Conservation (phyloP, 1,140 invertebrate species). For the Matsumurasca onukii region DNA sequence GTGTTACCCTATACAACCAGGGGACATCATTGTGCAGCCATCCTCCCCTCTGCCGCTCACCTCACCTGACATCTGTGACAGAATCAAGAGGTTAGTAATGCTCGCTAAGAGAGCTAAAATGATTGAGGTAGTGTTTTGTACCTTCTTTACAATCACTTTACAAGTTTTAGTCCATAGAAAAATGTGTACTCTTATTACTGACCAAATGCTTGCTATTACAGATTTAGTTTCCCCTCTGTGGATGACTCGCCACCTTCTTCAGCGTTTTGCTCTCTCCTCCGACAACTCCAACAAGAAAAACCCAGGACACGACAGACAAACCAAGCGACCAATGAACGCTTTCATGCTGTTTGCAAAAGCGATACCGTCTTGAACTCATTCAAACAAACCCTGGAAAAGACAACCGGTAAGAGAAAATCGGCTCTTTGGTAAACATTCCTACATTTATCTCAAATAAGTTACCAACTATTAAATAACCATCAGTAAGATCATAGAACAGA, state of each 20-base stretch:
- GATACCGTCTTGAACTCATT: constrained; percentile 53
- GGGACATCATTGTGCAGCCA: constrained; percentile 35
- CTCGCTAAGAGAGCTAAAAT: too few species aligned
- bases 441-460: too few species aligned
- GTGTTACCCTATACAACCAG: constrained; percentile 34
- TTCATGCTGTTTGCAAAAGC: constrained; percentile 60
- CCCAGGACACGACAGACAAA: constrained; percentile 34
- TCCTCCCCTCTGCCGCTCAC: constrained; percentile 21
- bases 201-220: too few species aligned
- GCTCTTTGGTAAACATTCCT: too few species aligned
- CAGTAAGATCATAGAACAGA: too few species aligned
- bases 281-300: constrained; percentile 38
- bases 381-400: constrained; percentile 58
- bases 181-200: too few species aligned
- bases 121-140: neutral
- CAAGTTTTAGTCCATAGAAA: too few species aligned
- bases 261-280: constrained; percentile 38
- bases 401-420: constrained; percentile 57
- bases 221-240: constrained; percentile 39
- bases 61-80: constrained; percentile 41
- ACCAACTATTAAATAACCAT: too few species aligned
- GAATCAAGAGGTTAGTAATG: constrained; percentile 41
- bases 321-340: constrained; percentile 57
- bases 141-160: neutral
- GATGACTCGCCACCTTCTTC: constrained; percentile 35